These are phyloP conservation scores for Nannospalax galili DNA, from an alignment of 2,113 vertebrate species.

Conservation along the genomic window DNA sequence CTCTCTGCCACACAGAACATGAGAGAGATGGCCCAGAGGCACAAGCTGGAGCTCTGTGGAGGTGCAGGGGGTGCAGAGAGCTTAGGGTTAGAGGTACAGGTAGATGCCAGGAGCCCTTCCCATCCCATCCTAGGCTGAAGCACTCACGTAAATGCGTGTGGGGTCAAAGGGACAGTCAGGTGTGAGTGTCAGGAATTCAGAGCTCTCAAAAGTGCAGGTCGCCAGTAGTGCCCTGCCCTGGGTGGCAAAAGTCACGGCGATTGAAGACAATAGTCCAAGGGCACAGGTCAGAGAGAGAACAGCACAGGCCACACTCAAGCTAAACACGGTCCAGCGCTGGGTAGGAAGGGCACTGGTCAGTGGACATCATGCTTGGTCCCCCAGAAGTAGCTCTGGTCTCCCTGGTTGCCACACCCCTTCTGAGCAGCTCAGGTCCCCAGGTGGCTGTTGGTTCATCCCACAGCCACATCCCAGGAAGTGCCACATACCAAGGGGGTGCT, in stretches of 20 bases:
- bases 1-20: conserved; percentile 86
- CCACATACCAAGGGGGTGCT: conserved; percentile 86
- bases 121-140: background rate
- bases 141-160: conserved; percentile 92
- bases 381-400: background rate
- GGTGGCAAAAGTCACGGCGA: conserved; percentile 87
- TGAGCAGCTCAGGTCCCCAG: background rate
- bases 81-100: background rate
- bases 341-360: background rate
- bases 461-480: background rate
- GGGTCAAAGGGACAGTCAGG: conserved; percentile 94
- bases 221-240: conserved; percentile 88
- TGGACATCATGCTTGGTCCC: background rate
- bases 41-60: conserved; percentile 91
- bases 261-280: conserved; percentile 86
- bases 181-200: conserved; percentile 81
- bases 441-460: background rate
- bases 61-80: background rate
- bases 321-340: conserved; percentile 90
- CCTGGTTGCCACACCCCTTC: background rate
- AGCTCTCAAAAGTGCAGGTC: conserved; percentile 84
- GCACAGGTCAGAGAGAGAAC: conserved; percentile 88
- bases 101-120: background rate
- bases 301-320: conserved; percentile 84
- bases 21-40: conserved; percentile 92